Conservation (phyloP, 2,797 vertebrate species). For the Sandelia bainsii region DNA sequence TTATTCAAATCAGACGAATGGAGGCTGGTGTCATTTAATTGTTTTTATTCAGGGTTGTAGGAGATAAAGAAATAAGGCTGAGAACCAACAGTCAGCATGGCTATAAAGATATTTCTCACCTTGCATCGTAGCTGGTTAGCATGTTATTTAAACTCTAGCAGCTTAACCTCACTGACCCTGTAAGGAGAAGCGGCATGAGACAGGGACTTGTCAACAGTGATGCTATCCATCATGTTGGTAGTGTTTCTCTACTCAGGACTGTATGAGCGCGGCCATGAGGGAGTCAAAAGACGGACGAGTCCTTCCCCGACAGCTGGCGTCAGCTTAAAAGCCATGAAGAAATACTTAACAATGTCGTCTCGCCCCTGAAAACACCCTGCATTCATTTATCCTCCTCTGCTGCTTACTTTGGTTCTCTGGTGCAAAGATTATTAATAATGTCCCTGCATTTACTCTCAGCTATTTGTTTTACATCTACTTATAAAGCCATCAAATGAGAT, state of each 20-base stretch:
- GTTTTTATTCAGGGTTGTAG: background rate
- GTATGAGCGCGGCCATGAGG: background rate
- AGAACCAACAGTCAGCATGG: background rate
- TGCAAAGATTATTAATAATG: background rate
- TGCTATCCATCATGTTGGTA: conserved; percentile 13
- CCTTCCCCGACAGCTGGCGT: background rate
- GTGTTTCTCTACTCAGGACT: conserved; percentile 17
- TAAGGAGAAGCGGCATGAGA: conserved; percentile 10
- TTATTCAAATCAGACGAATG: background rate
- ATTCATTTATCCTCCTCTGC: conserved; percentile 15
- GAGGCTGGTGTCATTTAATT: background rate
- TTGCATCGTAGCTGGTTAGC: conserved; percentile 13
- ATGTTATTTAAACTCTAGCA: conserved; percentile 51
- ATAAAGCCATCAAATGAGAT: background rate
- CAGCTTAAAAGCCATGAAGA: conserved; percentile 14
- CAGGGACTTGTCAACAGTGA: conserved; percentile 42
- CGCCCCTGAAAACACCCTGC: background rate
- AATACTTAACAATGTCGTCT: background rate
- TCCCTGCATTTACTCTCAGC: conserved; percentile 1
- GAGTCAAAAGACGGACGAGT: background rate
- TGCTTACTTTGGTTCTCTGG: conserved; percentile 2
- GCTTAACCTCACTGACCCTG: conserved; percentile 42
- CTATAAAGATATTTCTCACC: conserved; percentile 30
- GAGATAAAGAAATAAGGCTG: background rate
- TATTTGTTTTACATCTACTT: conserved; percentile 10